Base-by-base conservation (phyloP, 2,797 vertebrate genomes). In the Parotocinclus haroldoi region DNA sequence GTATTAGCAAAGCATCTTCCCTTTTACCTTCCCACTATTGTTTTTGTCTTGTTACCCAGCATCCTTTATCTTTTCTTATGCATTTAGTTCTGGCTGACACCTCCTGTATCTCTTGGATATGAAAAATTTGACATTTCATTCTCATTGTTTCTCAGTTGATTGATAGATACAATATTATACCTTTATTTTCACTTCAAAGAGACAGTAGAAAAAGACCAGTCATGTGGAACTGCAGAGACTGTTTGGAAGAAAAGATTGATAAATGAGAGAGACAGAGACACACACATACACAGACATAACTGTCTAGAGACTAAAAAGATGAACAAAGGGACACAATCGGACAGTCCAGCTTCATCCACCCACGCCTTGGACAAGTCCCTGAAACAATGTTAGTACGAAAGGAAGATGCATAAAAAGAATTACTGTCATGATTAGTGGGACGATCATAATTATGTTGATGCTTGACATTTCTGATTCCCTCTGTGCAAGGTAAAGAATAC, bases 121-220 rank as follows among this genome's bases (percentile, higher is more conserved):
- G 46, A 58, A 63, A 55, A 63, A 54, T 37, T 56, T 76, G 58
- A 73, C 59, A 53, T 58, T 70, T 69, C 42, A 60, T 76, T 53
- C 64, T 38, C 16, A 54, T 63, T 48, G 54, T 56, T 63, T 63
- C 54, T 67, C 69, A 7, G 52, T 56, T 76, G 67, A 73, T 67
- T 66, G 69, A 76, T 63, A 63, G 70, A 60, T 63, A 46, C 58
- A 73, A 63, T 73, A 66, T 59, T 55, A 58, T 51, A 67, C 51
- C 39, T 64, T 73, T 71, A 67, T 71, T 45, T 49, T 75, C 57
- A 42, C 44, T 62, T 65, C 17, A 66, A 65, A 72, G 63, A 61
- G 36, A 58, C 54, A 58, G 57, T 50, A 63, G 65, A 62, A 66
- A 27, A 66, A 60, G 57, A 54, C 50, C 63, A 72, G 48, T 37